A percentile compares a stretch with the other conserved stretches of the same genome.
Evolutionary conservation across 2,888 invertebrate species (phyloP).

Genomic region (Agrochola litura): DNA sequence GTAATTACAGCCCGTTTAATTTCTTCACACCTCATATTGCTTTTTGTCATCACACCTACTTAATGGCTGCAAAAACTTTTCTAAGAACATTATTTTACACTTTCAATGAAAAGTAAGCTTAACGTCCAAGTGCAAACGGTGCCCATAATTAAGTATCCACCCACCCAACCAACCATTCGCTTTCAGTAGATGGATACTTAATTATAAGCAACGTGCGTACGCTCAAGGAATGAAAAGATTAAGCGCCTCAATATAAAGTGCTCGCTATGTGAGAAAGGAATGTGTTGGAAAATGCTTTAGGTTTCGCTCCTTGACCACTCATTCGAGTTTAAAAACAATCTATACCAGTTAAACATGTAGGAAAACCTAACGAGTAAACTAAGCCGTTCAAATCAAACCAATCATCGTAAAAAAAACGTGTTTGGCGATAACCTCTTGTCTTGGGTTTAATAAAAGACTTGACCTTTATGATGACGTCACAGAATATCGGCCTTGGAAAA

Average conservation of each 20-base stretch:
- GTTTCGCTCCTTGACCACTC: background rate
- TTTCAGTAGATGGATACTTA: too few relatives aligned
- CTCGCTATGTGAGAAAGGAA: background rate
- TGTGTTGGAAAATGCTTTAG: background rate
- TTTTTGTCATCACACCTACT: constrained; percentile 1
- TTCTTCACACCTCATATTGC: constrained; percentile 5
- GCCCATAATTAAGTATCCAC: too few relatives aligned
- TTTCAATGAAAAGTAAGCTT: background rate
- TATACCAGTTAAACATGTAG: constrained; percentile 2
- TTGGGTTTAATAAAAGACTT: constrained; percentile 25
- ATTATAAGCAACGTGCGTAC: too few relatives aligned
- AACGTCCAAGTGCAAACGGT: background rate
- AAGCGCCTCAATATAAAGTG: background rate
- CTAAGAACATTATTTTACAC: background rate
- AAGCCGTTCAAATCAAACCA: background rate
- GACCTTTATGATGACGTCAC: constrained; percentile 33
- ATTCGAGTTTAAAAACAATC: background rate
- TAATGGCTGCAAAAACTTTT: constrained; percentile 25
- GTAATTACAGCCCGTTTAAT: constrained; percentile 27
- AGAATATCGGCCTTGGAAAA: constrained; percentile 14
- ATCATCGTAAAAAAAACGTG: constrained; percentile 19
- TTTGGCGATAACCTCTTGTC: constrained; percentile 27
- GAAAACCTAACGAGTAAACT: constrained; percentile 22
- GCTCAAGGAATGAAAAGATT: background rate
- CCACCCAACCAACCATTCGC: too few relatives aligned